These are phyloP conservation scores for Melanotaenia nigrans DNA, from an alignment of 2,797 vertebrate species.

Conservation along the genomic window DNA sequence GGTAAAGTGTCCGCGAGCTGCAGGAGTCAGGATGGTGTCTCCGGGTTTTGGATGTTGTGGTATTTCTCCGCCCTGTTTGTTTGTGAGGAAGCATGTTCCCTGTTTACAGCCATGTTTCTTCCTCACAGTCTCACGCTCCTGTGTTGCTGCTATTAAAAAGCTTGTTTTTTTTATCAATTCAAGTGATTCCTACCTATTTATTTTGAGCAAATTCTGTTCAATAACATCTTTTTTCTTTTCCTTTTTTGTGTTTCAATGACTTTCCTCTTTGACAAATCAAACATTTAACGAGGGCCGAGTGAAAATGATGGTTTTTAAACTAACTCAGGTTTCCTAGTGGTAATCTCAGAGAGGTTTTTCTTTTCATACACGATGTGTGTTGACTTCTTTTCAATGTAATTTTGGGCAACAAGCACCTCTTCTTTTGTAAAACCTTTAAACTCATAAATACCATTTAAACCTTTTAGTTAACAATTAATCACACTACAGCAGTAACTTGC, in stretches of 20 bases:
- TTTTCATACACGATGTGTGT: background rate
- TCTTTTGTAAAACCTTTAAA: background rate
- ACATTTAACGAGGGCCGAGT: background rate
- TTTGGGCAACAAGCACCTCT: too few relatives aligned
- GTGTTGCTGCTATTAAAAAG: background rate
- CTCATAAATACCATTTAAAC: background rate
- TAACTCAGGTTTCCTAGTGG: background rate
- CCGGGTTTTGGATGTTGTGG: constrained; percentile 4
- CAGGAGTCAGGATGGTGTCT: background rate
- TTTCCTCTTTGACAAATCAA: background rate
- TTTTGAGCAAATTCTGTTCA: too few relatives aligned
- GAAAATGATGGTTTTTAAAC: background rate
- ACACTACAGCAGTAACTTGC: background rate
- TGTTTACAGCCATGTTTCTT: background rate
- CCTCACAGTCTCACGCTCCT: background rate
- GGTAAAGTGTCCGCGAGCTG: constrained; percentile 62
- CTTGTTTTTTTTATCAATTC: background rate
- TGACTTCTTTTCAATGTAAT: too few relatives aligned
- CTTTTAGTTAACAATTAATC: background rate
- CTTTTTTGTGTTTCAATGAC: background rate
- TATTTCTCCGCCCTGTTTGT: background rate
- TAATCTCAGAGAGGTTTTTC: too few relatives aligned
- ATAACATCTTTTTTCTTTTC: background rate
- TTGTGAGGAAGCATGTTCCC: constrained; percentile 17
- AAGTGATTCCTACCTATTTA: background rate